Conservation (phyloP, 2,888 invertebrate genomes). For the Cheilosia urbana region DNA sequence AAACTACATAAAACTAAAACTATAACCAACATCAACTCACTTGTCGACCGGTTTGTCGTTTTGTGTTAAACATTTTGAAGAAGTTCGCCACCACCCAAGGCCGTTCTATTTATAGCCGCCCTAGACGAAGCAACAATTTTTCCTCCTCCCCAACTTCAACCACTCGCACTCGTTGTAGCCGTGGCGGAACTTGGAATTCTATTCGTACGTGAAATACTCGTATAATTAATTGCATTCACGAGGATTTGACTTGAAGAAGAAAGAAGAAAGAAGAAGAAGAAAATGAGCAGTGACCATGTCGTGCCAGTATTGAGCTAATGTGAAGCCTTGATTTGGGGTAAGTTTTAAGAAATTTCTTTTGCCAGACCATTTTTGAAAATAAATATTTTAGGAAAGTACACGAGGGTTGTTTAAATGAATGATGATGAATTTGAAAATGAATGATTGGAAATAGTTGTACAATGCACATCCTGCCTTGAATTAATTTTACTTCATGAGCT, state of each 20-base stretch:
- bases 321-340: too few species aligned
- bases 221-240: slow-evolving; percentile 66
- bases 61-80: slow-evolving; percentile 35
- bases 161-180: slow-evolving; percentile 2
- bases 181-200: neutral
- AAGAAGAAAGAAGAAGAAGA: slow-evolving; percentile 23
- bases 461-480: too few species aligned
- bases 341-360: too few species aligned
- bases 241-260: slow-evolving; percentile 29
- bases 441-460: too few species aligned
- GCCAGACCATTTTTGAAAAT: too few species aligned
- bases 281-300: slow-evolving; percentile 15
- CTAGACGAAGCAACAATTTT: slow-evolving; percentile 57
- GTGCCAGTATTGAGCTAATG: slow-evolving; percentile 8
- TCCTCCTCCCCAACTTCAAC: slow-evolving; percentile 1
- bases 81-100: slow-evolving; percentile 57
- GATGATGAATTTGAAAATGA: too few species aligned
- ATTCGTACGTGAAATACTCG: neutral
- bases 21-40: slow-evolving; percentile 36
- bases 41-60: slow-evolving; percentile 62
- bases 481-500: too few species aligned
- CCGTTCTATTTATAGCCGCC: slow-evolving; percentile 57
- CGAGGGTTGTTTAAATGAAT: too few species aligned
- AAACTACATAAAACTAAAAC: slow-evolving; percentile 7
- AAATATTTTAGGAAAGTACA: too few species aligned